A percentile compares a stretch with the other conserved stretches of the same genome.
These are phyloP conservation scores for Athalia cordata DNA, from an alignment of 2,888 invertebrate species.

Conservation along the genomic window DNA sequence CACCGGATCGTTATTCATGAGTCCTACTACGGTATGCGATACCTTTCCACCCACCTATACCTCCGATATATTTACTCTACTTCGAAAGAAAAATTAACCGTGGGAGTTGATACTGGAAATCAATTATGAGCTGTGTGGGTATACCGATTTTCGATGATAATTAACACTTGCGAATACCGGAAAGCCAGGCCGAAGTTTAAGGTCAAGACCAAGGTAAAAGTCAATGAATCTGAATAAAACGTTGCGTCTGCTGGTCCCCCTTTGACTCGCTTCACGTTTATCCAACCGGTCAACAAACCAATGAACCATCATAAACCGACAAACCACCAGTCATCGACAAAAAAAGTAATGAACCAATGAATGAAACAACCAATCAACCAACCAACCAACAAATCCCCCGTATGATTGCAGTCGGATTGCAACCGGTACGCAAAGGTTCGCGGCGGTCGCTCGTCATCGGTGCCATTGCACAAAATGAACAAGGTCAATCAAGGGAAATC, in stretches of 20 bases:
- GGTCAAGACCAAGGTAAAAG: neutral
- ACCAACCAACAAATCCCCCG: conserved; percentile 61
- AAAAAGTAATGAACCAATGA: neutral
- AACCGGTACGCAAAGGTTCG: conserved; percentile 74
- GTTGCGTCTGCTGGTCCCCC: conserved; percentile 45
- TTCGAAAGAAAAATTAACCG: neutral
- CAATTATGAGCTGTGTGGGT: too few relatives aligned
- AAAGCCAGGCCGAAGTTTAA: neutral
- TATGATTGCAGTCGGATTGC: conserved; percentile 74
- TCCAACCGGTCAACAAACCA: conserved; percentile 5
- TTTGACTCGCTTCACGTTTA: conserved; percentile 15
- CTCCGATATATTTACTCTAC: too few relatives aligned
- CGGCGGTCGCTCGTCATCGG: conserved; percentile 73
- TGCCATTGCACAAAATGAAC: conserved; percentile 73
- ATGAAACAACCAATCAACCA: neutral
- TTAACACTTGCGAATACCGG: conserved; percentile 26
- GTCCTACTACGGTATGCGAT: neutral
- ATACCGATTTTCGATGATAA: neutral
- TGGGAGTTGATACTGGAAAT: neutral
- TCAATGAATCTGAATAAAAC: neutral
- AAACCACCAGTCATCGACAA: neutral
- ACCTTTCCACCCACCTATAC: neutral
- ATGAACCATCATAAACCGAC: neutral
- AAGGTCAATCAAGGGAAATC: conserved; percentile 95
- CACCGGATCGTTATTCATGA: neutral